Percentiles rank a stretch among this genome's conserved stretches.
Evolutionary conservation across 2,113 vertebrate species (phyloP).

Genomic region (Aspidoscelis tigris): DNA sequence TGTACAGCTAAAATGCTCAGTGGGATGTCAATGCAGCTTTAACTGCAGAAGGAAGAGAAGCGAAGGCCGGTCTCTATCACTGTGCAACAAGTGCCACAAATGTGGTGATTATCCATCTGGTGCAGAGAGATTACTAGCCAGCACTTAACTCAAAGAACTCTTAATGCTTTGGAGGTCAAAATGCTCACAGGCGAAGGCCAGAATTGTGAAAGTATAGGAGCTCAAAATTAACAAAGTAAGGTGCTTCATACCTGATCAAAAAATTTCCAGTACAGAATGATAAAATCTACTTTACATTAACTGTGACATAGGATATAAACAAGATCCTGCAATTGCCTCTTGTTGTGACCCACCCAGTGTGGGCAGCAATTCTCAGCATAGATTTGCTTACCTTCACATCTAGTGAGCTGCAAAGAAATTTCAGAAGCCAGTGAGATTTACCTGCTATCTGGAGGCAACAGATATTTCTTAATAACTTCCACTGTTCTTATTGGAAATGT

Average conservation of each 20-base stretch:
- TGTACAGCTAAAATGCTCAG: background rate
- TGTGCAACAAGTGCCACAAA: background rate
- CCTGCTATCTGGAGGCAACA: background rate
- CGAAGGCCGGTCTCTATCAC: background rate
- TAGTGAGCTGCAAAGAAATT: background rate
- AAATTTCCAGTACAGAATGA: background rate
- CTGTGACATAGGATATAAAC: no score
- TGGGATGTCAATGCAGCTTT: background rate
- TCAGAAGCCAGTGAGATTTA: no score
- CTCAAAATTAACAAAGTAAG: background rate
- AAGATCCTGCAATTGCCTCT: no score
- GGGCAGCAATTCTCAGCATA: no score
- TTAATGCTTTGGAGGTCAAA: background rate
- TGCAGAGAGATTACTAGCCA: conserved; percentile 22
- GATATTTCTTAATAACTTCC: background rate
- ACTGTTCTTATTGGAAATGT: background rate
- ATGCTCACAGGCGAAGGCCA: background rate
- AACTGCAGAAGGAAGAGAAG: background rate
- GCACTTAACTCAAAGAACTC: background rate
- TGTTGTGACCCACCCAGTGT: no score
- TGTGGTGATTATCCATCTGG: background rate
- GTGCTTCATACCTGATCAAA: background rate
- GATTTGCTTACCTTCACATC: no score
- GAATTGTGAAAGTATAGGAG: background rate
- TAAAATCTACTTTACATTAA: no score